Conservation (phyloP, 2,888 invertebrate species). For the Halocaridina rubra region DNA sequence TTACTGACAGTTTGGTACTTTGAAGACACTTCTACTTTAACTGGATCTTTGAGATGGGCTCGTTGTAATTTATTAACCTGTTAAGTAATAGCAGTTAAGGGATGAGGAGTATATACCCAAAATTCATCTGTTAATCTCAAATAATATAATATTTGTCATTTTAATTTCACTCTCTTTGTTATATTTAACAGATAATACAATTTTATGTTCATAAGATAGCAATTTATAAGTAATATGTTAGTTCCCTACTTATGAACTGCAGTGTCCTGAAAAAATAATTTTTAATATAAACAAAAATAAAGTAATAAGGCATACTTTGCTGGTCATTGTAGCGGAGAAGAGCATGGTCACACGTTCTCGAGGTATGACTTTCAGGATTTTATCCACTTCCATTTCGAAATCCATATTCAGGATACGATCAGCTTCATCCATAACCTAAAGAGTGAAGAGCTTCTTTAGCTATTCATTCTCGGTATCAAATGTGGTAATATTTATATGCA, state of each 20-base stretch:
- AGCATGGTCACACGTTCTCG: conserved; percentile 90
- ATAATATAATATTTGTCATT: too few relatives aligned
- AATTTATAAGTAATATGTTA: too few relatives aligned
- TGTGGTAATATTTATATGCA: too few relatives aligned
- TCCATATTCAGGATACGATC: conserved; percentile 99
- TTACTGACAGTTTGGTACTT: conserved; percentile 99
- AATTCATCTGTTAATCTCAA: not conserved
- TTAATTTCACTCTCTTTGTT: too few relatives aligned
- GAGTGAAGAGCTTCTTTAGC: too few relatives aligned
- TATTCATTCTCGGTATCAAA: too few relatives aligned
- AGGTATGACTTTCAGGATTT: conserved; percentile 92
- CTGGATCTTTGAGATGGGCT: conserved; percentile 93
- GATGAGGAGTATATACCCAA: not conserved
- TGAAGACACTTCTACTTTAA: conserved; percentile 93
- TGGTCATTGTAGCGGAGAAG: conserved; percentile 99
- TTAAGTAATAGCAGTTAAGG: too few relatives aligned
- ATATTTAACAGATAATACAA: too few relatives aligned
- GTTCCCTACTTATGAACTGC: too few relatives aligned
- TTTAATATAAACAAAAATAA: too few relatives aligned
- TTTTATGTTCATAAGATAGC: too few relatives aligned
- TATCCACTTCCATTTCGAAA: conserved; percentile 97
- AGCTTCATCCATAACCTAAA: conserved; percentile 96
- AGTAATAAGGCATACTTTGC: conserved; percentile 79
- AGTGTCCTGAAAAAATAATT: too few relatives aligned
- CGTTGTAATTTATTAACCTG: conserved; percentile 89